Evolutionary conservation across 2,797 vertebrate species (phyloP), one percentile per base, ranked within the genome.

Genomic region (Falco concolor): DNA sequence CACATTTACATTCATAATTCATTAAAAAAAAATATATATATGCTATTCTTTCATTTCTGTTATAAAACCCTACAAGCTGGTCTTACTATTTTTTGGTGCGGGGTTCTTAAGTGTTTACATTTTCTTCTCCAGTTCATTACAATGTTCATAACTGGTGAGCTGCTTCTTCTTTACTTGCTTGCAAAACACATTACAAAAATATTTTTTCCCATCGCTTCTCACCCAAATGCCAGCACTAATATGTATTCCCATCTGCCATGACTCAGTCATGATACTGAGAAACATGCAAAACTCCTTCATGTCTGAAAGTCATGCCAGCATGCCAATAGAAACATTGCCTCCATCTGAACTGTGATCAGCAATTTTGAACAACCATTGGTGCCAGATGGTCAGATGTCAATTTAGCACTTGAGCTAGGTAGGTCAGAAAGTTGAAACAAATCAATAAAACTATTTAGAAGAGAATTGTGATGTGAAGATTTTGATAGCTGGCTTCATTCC

Each of bases 381-480:
- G 73, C 77, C 95, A 96, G 85, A 92, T 89, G 87, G 92, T 88
- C 9, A 7, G 57, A 91, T 84, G 38, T 84, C 92, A 94, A 93
- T 91, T 96, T 97, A 94, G 54, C 45, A 49, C 24, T 70, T 53
- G 54, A 90, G 87, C 75, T 91, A 81, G 82, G 93, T 87, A 70
- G 95, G 84, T 95, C 87, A 96, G 86, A 96, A 95, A 93, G 54
- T 78, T 87, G 53, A 86, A 94, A 84, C 44, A 60, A 82, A 60
- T 45, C 52, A 90, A 91, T 84, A 75, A 56, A 91, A 79, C n/a
- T 90, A 86, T 95, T 95, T 90, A 75, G 57, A 91, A 95, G 87
- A 95, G 50, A 89, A 84, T 87, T 91, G 75, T 63, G 90, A 88
- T 45, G 25, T 67, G 53, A 21, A 9, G 57, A 85, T 84, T 95